Conservation (phyloP, 2,113 vertebrate genomes). For the Stegostoma tigrinum region DNA sequence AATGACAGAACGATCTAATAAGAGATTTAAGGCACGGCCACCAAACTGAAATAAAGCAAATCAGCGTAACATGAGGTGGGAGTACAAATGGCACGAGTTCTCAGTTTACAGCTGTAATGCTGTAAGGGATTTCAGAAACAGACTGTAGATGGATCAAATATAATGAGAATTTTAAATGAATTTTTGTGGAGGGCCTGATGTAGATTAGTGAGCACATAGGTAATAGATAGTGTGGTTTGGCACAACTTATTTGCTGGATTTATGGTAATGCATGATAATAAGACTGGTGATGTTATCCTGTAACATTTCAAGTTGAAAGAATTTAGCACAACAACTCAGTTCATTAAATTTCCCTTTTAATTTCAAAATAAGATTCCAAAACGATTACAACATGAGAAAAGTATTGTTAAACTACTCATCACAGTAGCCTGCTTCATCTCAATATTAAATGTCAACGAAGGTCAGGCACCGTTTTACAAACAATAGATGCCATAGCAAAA, state of each 20-base stretch:
- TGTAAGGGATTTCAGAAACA: not conserved
- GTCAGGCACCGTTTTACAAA: not conserved
- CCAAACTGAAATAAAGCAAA: not conserved
- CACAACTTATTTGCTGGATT: not conserved
- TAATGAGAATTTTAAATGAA: not conserved
- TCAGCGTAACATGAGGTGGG: not conserved
- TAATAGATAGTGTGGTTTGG: not conserved
- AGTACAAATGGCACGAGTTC: not conserved
- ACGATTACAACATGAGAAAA: not conserved
- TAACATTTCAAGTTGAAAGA: not conserved
- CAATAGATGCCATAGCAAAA: not conserved
- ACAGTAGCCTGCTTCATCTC: not conserved
- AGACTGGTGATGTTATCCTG: not conserved
- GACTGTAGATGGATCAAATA: not conserved
- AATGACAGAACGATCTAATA: not conserved
- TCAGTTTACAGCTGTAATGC: not conserved
- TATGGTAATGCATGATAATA: not conserved
- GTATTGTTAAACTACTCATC: not conserved
- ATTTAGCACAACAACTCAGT: not conserved
- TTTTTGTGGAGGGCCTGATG: not conserved
- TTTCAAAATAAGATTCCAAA: not conserved
- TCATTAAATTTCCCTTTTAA: not conserved
- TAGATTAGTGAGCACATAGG: not conserved
- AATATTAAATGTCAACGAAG: not conserved
- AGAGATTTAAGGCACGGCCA: not conserved